These are phyloP conservation scores for Octomys mimax DNA, from an alignment of 2,797 vertebrate species.

Conservation along the genomic window DNA sequence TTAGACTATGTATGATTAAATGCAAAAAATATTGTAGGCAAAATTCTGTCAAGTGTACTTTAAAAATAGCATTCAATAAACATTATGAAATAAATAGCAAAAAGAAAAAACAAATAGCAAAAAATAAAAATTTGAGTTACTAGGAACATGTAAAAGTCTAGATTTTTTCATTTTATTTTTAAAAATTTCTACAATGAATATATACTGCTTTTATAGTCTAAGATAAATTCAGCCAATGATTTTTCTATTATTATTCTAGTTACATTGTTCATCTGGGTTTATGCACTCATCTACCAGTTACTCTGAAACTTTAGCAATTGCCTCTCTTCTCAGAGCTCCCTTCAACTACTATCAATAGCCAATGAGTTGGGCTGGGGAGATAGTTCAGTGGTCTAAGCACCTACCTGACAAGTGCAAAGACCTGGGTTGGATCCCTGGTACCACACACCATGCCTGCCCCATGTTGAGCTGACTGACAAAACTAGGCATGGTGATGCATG, in stretches of 20 bases:
- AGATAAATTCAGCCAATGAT: not conserved
- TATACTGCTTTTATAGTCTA: not conserved
- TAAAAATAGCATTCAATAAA: conserved; percentile 20
- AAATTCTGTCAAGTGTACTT: not conserved
- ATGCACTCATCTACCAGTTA: not conserved
- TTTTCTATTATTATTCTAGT: not conserved
- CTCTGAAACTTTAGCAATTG: not conserved
- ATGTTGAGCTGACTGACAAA: too few species aligned
- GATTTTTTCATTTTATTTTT: not conserved
- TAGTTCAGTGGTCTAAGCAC: too few species aligned
- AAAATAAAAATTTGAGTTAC: not conserved
- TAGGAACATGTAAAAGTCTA: not conserved
- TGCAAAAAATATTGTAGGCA: not conserved
- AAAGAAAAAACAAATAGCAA: not conserved
- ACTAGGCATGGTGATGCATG: too few species aligned
- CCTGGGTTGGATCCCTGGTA: too few species aligned
- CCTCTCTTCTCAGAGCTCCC: not conserved
- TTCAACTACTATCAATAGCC: not conserved
- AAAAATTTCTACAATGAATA: not conserved
- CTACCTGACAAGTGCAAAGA: too few species aligned
- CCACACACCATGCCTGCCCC: too few species aligned
- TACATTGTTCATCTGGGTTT: not conserved
- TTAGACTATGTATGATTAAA: not conserved
- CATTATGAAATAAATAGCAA: not conserved
- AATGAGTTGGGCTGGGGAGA: too few species aligned